Evolutionary conservation across 2,888 invertebrate genomes (phyloP), one percentile per base, ranked within the genome.

Genomic region (Andrena camellia): DNA sequence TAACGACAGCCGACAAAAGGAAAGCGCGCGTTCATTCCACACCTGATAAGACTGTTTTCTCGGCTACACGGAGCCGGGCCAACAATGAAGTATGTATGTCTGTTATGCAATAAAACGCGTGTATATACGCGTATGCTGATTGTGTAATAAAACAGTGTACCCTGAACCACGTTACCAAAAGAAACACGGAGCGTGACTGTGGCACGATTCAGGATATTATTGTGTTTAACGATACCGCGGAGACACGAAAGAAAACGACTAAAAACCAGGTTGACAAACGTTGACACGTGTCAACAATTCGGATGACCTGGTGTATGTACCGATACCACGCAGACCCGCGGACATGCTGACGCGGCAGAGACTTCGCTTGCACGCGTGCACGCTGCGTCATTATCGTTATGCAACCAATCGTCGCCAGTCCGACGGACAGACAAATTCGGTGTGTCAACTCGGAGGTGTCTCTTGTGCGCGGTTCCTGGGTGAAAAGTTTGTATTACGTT

Each of bases 21-120:
- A 79, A 81, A 79, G 74, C 10, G 59, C 20, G 42, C 54, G 69
- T 79, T 79, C 74, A 69, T 81, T 81, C 80, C 48, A 71, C 82
- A 42, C 79, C 82, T 80, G 82, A 83, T 83, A 83, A 83, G 48
- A 69, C 59, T 57, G 68, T 83, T 83, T 76, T 48, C 81, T 72
- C 68, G 63, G 57, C 35, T 71, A 71, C 82, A 59, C 75, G 60
- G 50, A 73, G 50, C 31, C 74, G 20, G 63, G 75, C 82, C 75
- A 80, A 80, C 82, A 76, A 81, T 64, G 81, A 76, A 52, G 52
- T 52, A 64, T 59, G 52, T 33, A 68, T 59, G 76, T 23, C 75
- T 42, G 71, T 83, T 83, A 76, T 62, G 81, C 80, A 81, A 83
- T 42, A 20, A 33, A 68, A 48, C 54, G 42, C 70, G 52, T 29